Evolutionary conservation across 2,888 invertebrate species (phyloP).

Genomic region (Rugalucina vietnamica): DNA sequence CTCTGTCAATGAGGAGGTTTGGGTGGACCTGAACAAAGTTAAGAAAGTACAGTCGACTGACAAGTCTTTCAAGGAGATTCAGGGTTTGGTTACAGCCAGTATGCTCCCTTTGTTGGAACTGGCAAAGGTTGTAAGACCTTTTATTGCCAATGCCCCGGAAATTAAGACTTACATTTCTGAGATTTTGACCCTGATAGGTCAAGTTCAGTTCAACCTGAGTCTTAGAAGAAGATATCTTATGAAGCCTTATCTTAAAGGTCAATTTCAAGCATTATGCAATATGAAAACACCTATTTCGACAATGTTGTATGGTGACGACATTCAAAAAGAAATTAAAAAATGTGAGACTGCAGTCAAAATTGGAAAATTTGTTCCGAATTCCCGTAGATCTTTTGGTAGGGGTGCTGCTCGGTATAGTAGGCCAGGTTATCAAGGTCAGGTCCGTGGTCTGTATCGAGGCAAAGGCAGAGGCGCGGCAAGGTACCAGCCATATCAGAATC

Average conservation of each 20-base stretch:
- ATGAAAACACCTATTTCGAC: conserved; percentile 5
- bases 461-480: background rate
- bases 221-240: background rate
- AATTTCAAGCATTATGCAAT: background rate
- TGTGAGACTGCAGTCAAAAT: background rate
- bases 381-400: too few species aligned
- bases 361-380: too few species aligned
- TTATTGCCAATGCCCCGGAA: background rate
- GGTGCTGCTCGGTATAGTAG: too few species aligned
- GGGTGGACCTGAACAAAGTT: background rate
- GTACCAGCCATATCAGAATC: too few species aligned
- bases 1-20: background rate
- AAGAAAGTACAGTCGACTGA: conserved; percentile 1
- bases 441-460: background rate
- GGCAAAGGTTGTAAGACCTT: background rate
- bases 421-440: background rate
- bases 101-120: background rate
- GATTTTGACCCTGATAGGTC: background rate
- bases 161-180: background rate
- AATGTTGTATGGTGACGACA: conserved; percentile 17
- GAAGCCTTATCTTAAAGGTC: background rate
- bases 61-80: background rate
- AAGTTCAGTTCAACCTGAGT: background rate
- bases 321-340: conserved; percentile 8
- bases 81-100: background rate